These are phyloP conservation scores for Lamprologus callipterus DNA, from an alignment of 2,113 vertebrate genomes.

Conservation along the genomic window DNA sequence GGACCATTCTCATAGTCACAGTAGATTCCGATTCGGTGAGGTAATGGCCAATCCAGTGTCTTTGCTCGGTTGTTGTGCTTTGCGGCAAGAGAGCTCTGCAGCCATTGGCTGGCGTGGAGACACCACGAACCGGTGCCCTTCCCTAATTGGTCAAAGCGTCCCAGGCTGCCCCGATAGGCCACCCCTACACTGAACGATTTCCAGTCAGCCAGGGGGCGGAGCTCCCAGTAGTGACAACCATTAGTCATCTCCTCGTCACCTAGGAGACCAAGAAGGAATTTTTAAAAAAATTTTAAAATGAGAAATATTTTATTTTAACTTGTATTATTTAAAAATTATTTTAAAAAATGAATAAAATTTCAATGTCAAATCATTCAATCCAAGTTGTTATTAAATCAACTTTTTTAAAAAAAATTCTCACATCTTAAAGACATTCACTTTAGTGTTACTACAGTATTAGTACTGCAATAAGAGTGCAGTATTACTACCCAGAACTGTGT, in stretches of 20 bases:
- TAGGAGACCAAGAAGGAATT: conserved; percentile 36
- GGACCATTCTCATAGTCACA: conserved; percentile 87
- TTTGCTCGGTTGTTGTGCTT: conserved; percentile 94
- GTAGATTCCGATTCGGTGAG: conserved; percentile 86
- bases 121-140: conserved; percentile 88
- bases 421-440: not conserved
- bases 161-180: conserved; percentile 76
- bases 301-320: not conserved
- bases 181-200: conserved; percentile 89
- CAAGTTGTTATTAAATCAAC: not conserved
- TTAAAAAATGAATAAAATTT: not conserved
- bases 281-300: not conserved
- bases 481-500: conserved; percentile 84
- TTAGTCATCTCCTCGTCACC: conserved; percentile 80
- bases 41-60: conserved; percentile 76
- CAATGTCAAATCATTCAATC: not conserved
- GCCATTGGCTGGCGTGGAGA: conserved; percentile 89
- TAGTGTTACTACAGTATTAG: not conserved
- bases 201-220: conserved; percentile 84
- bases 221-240: conserved; percentile 92
- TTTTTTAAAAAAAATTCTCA: accelerated
- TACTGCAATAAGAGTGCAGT: not conserved
- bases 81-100: conserved; percentile 84
- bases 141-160: conserved; percentile 92
- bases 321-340: not conserved